A percentile compares a stretch with the other conserved stretches of the same genome.
phyloP scores from a whole-genome alignment of 2,797 vertebrate genomes.

The Orestias chungarensis region DNA sequence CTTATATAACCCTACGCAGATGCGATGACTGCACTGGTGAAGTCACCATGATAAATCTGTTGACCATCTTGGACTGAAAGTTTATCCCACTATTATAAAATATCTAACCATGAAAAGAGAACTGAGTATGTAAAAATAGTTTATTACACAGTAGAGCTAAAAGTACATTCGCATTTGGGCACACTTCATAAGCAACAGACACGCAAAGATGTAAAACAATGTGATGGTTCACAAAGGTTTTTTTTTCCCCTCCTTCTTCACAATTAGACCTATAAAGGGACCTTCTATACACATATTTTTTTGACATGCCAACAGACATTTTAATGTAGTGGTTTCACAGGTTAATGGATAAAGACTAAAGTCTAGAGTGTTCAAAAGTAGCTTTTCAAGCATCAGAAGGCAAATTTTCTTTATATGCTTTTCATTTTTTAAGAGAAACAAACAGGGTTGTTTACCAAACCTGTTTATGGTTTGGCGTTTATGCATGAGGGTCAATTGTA shows the following conservation, averaged over 20 bases:
- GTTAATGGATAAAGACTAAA: background rate
- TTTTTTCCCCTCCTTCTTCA: background rate
- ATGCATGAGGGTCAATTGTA: too few species aligned
- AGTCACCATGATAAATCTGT: background rate
- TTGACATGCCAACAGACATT: background rate
- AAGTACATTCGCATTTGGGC: background rate
- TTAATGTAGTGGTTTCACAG: background rate
- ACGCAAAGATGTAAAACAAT: background rate
- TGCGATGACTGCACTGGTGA: background rate
- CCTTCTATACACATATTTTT: too few species aligned
- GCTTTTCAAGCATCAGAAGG: background rate
- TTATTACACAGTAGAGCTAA: background rate
- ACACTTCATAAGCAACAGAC: background rate
- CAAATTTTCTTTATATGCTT: background rate
- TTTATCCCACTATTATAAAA: background rate
- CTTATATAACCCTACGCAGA: background rate
- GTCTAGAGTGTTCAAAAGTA: background rate
- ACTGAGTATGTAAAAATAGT: background rate
- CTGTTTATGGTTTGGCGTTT: background rate
- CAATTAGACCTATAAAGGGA: background rate
- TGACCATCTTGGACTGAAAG: background rate
- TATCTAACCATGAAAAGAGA: background rate
- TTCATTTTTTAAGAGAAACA: background rate
- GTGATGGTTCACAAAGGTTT: background rate
- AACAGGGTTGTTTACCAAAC: background rate